Percentiles rank a stretch among this genome's conserved stretches.
phyloP scores from a whole-genome alignment of 2,797 vertebrate species.

The Poecilia velifera region DNA sequence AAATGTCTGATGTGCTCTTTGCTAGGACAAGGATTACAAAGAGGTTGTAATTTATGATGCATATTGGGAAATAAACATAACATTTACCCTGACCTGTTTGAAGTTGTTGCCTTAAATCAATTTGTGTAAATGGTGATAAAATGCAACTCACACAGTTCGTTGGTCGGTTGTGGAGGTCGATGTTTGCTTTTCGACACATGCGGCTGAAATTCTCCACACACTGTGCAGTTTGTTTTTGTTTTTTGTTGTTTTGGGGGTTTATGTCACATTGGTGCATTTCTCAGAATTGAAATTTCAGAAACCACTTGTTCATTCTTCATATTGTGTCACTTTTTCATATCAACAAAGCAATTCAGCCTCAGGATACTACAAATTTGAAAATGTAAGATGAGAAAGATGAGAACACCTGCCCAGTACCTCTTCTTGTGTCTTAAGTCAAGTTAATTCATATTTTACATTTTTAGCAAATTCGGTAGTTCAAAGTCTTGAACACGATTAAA shows the following conservation, averaged over 20 bases:
- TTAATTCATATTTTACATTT: background rate
- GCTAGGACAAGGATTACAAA: conserved; percentile 36
- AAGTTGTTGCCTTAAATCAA: background rate
- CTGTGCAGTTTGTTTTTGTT: background rate
- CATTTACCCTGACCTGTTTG: conserved; percentile 45
- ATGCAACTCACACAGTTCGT: background rate
- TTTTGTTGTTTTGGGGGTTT: too few species aligned
- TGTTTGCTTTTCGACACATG: background rate
- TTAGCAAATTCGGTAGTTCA: background rate
- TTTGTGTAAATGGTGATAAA: too few species aligned
- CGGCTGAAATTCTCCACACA: background rate
- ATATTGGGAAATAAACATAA: conserved; percentile 68
- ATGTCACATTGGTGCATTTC: too few species aligned
- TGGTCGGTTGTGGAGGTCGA: background rate
- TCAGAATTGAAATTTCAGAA: too few species aligned
- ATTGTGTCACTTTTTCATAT: too few species aligned
- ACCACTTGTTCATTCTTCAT: too few species aligned
- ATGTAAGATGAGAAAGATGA: background rate
- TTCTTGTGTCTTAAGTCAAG: background rate
- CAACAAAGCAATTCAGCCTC: background rate
- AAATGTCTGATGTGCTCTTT: conserved; percentile 60
- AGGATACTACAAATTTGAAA: background rate
- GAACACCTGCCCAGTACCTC: background rate
- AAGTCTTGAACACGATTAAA: background rate
- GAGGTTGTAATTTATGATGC: conserved; percentile 60